Conservation (phyloP, 2,113 vertebrate species). For the Cranoglanis bouderius region DNA sequence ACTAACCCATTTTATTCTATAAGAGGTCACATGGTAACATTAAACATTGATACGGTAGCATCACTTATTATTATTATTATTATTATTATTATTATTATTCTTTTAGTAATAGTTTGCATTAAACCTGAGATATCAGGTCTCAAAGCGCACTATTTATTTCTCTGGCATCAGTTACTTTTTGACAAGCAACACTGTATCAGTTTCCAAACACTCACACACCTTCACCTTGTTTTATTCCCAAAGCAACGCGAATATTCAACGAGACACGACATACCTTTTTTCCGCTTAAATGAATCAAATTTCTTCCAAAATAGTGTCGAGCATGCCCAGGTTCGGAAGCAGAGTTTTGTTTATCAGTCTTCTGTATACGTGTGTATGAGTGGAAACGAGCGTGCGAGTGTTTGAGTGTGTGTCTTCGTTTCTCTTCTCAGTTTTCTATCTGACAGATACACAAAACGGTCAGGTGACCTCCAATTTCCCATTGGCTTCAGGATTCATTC, state of each 20-base stretch:
- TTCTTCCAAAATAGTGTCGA: neutral
- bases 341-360: constrained; percentile 37
- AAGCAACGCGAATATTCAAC: neutral
- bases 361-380: constrained; percentile 7
- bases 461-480: constrained; percentile 36
- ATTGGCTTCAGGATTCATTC: constrained; percentile 60
- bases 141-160: neutral
- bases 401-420: neutral
- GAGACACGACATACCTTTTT: constrained; percentile 60
- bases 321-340: constrained; percentile 11
- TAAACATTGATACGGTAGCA: neutral
- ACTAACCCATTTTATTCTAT: neutral
- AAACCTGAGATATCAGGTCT: neutral
- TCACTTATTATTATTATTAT: neutral
- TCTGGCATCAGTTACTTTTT: neutral
- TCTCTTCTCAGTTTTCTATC: constrained; percentile 42
- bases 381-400: neutral
- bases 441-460: constrained; percentile 42
- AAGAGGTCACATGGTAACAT: neutral
- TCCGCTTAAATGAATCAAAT: neutral
- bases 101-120: neutral
- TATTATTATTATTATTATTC: constrained; percentile 2
- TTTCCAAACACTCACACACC: neutral
- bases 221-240: neutral
- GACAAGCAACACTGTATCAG: neutral